These are phyloP conservation scores for Diglossa brunneiventris DNA, from an alignment of 2,113 vertebrate genomes.

Conservation along the genomic window DNA sequence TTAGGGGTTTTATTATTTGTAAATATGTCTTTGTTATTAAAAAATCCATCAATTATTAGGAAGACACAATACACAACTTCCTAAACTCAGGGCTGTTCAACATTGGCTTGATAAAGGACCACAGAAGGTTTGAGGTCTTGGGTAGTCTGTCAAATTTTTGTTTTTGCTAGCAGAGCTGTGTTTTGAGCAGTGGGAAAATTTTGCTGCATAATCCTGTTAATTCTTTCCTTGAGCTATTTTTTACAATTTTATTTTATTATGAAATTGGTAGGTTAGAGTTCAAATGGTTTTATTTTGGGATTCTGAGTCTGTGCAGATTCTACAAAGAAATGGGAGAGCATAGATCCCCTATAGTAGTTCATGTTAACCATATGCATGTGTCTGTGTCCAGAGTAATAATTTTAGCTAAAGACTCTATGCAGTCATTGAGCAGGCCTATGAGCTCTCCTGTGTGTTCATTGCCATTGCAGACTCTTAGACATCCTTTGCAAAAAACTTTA, in stretches of 20 bases:
- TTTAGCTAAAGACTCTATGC: neutral
- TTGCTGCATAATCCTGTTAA: neutral
- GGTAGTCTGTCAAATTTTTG: neutral
- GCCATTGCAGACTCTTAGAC: neutral
- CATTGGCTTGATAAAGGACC: neutral
- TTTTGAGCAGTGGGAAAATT: neutral
- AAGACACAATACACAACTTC: neutral
- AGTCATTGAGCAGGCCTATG: neutral
- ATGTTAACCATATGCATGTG: neutral
- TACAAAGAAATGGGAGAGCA: neutral
- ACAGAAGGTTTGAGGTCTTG: neutral
- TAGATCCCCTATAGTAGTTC: neutral
- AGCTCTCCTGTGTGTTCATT: neutral
- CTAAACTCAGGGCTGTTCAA: neutral
- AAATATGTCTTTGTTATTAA: neutral
- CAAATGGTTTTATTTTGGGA: neutral
- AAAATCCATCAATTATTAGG: neutral
- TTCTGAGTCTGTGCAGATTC: neutral
- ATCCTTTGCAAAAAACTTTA: neutral
- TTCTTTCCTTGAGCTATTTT: neutral
- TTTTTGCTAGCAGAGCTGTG: neutral
- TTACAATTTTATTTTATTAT: neutral
- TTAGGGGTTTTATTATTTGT: neutral
- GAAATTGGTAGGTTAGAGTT: neutral
- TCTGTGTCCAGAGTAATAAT: neutral